Evolutionary conservation across 2,113 vertebrate species (phyloP), one percentile per base, ranked within the genome.

Genomic region (Cavia porcellus): DNA sequence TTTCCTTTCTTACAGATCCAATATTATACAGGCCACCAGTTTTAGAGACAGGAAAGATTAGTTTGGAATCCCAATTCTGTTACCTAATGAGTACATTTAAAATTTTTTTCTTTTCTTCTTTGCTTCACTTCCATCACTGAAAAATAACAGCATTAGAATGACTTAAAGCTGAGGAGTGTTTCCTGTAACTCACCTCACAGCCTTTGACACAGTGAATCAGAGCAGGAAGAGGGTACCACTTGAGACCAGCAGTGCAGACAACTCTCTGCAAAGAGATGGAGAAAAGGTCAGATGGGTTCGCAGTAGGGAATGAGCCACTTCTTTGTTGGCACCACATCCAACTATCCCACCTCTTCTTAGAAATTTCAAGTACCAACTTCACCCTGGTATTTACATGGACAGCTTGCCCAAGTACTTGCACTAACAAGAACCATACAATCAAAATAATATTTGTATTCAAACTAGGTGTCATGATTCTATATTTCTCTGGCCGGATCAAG

Each of bases 171-270:
- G 28, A 77, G 12, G 19, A 17, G 25, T n/a, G 30, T 79, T 50
- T 35, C 83, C 0, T 2, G 80, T 94, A 61, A 92, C 98, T 99
- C 98, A 99, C 99, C 99, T 99, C 99, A 59, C 99, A 99, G 97
- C 99, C 99, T 99, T 99, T 99, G 98, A 99, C 99, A 98, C 99
- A 99, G 98, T 99, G 99, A 91, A 99, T 99, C 92, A 99, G 96
- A 91, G 99, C 99, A 84, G 99, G 99, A 85, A 99, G 99, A 94
- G 99, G 99, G 97, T 99, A 99, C 99, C 99, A 99, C 98, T 99
- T 99, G 97, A 99, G 99, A 95, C 99, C 99, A 79, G 99, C 99
- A 0, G 99, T 99, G 96, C 99, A 99, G 95, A 99, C 99, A 75
- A 99, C 98, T 75, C 96, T 99, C 99, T 99, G 98, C 89, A 97